Percentiles rank a stretch among this genome's conserved stretches.
Evolutionary conservation across 2,113 vertebrate genomes (phyloP).

Genomic region (Phyllostomus hastatus): DNA sequence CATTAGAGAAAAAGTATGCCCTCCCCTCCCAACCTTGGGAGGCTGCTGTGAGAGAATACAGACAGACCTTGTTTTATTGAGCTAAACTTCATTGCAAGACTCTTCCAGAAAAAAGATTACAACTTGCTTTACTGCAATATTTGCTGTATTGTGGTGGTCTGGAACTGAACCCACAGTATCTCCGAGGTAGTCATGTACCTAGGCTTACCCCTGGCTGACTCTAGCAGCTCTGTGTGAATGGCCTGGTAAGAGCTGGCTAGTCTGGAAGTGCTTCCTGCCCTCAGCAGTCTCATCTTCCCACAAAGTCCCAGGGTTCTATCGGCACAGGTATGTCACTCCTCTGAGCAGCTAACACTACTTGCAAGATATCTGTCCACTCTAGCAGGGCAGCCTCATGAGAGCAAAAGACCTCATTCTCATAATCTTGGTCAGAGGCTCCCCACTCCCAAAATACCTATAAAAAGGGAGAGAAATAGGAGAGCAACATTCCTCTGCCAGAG

Average conservation of each 20-base stretch:
- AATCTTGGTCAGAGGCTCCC: background rate
- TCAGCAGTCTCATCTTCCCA: background rate
- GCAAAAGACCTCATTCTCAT: background rate
- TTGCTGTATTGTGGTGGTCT: background rate
- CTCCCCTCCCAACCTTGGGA: background rate
- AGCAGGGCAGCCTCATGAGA: background rate
- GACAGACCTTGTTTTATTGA: background rate
- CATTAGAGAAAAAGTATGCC: background rate
- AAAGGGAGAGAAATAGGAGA: background rate
- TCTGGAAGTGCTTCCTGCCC: too few species aligned
- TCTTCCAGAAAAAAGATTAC: too few species aligned
- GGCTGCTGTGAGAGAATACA: background rate
- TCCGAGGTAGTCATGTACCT: too few species aligned
- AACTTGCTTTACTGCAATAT: background rate
- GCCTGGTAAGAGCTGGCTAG: background rate
- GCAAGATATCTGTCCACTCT: background rate
- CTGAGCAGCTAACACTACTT: background rate
- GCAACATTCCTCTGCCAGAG: background rate
- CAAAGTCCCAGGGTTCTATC: background rate
- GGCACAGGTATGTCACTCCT: background rate
- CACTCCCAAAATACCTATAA: background rate
- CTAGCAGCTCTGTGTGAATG: background rate
- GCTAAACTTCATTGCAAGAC: background rate
- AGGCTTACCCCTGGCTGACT: background rate
- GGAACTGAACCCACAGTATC: background rate